Evolutionary conservation across 2,888 invertebrate genomes (phyloP), one percentile per base, ranked within the genome.

Genomic region (Brachypterus glaber): DNA sequence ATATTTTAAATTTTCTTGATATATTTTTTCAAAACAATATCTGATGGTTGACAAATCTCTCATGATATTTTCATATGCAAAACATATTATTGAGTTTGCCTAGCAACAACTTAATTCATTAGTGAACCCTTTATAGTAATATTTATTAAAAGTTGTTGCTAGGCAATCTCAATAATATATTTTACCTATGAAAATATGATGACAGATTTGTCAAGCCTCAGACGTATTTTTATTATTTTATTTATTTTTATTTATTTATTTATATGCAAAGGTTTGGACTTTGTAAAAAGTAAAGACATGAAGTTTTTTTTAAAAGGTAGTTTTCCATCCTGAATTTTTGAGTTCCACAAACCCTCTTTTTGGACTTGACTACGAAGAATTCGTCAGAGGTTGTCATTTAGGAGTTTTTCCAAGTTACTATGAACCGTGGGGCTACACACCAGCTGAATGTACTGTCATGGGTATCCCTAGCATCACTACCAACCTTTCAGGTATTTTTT

Each of bases 391-490:
- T 3, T 99, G 98, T 54, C 98, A 98, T 67, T 71, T 98, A 51
- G 98, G 98, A 1, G 97, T 99, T 12, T 98, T 98, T 66, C 98
- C 98, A 0, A 96, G 96, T 1, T 98, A 98, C 67, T 98, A 98
- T 63, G 98, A 99, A 63, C 98, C 98, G 0, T 98, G 98, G 98
- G 98, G 98, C 1, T 98, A 97, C 65, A 98, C 97, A 0, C 97
- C 97, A 0, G 98, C 97, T 1, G 98, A 98, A 64, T 98, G 98
- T 57, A 99, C 98, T 0, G 96, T 98, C n/a, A 97, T 98, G 97
- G 98, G 98, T 0, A 97, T 98, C 53, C 98, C 98, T 0, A 95
- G 92, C 55, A 77, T 98, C 49, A 95, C 97, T 0, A 98, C 98
- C 7, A 99, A 98, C 63, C 69, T 99, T 3, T 96, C 96, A 30